phyloP scores from a whole-genome alignment of 2,113 vertebrate genomes.

The Stegastes partitus region DNA sequence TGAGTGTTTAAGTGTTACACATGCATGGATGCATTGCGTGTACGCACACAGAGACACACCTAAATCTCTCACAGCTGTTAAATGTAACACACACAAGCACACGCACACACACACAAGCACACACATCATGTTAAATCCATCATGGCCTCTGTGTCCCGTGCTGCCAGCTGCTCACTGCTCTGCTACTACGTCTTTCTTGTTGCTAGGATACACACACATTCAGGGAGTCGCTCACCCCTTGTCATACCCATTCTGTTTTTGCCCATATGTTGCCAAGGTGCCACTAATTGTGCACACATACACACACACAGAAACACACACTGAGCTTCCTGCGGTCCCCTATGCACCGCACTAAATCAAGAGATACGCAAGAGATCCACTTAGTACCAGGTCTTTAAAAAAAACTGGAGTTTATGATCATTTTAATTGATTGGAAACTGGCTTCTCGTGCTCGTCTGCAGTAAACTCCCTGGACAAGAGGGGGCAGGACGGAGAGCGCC shows the following conservation, averaged over 20 bases:
- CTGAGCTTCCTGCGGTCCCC: not conserved
- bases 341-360: constrained; percentile 1
- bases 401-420: constrained; percentile 1
- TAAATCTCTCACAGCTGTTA: constrained; percentile 68
- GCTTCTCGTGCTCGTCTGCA: constrained; percentile 32
- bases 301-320: not conserved
- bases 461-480: constrained; percentile 37
- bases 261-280: constrained; percentile 58
- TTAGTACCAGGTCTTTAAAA: not conserved
- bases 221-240: constrained; percentile 65
- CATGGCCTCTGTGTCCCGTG: constrained; percentile 72
- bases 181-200: constrained; percentile 71
- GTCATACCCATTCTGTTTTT: constrained; percentile 66
- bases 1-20: constrained; percentile 53
- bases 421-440: constrained; percentile 34
- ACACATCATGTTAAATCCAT: constrained; percentile 70
- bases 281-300: constrained; percentile 34
- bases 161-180: constrained; percentile 80
- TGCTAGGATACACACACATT: constrained; percentile 81
- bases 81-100: constrained; percentile 35
- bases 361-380: not conserved
- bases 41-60: constrained; percentile 38
- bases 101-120: constrained; percentile 26
- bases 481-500: constrained; percentile 43
- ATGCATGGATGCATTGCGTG: constrained; percentile 48